A percentile compares a stretch with the other conserved stretches of the same genome.
phyloP scores from a whole-genome alignment of 2,888 invertebrate species.

The Melikaiella ostensackeni region DNA sequence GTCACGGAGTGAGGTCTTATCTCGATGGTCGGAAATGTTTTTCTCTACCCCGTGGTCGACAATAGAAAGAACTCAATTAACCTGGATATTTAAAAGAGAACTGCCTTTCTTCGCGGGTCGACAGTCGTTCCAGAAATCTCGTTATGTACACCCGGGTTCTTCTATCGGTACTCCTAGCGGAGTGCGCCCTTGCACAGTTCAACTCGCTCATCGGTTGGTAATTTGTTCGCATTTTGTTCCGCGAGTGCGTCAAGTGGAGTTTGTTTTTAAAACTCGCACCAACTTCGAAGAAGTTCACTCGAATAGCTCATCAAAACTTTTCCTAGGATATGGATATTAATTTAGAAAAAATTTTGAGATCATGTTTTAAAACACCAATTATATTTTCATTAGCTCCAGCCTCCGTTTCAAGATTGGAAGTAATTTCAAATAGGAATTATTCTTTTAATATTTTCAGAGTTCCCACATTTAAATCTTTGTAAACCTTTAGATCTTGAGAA shows the following conservation, averaged over 20 bases:
- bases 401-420: background rate
- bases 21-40: background rate
- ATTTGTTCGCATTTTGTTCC: constrained; percentile 20
- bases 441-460: background rate
- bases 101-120: constrained; percentile 45
- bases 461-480: background rate
- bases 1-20: background rate
- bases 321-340: background rate
- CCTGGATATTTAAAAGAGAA: constrained; percentile 57
- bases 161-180: constrained; percentile 45
- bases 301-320: background rate
- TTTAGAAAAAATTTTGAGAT: background rate
- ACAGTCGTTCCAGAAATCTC: constrained; percentile 52
- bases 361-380: background rate
- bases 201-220: constrained; percentile 42
- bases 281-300: background rate
- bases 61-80: constrained; percentile 45
- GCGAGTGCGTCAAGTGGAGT: constrained; percentile 6
- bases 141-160: constrained; percentile 53
- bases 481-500: background rate
- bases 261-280: background rate
- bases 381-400: background rate
- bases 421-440: background rate
- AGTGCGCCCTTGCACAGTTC: constrained; percentile 43
- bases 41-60: background rate